Percentiles rank a stretch among this genome's conserved stretches.
Conservation (phyloP, 2,888 invertebrate genomes). For the Scaptomyza parva region DNA sequence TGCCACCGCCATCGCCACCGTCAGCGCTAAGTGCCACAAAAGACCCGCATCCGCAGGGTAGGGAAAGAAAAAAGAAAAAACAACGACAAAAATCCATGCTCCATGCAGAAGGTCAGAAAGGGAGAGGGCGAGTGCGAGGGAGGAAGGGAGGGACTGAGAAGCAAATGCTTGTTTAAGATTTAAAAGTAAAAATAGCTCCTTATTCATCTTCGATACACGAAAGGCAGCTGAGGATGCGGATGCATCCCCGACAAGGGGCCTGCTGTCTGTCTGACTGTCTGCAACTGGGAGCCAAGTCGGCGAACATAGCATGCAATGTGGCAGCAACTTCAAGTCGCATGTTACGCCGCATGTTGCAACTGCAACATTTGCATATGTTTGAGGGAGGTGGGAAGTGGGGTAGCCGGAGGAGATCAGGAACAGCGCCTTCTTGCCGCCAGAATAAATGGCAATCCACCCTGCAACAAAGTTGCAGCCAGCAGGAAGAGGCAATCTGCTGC, state of each 20-base stretch:
- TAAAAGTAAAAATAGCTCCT: conserved; percentile 84
- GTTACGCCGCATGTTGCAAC: conserved; percentile 70
- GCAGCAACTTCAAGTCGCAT: conserved; percentile 45
- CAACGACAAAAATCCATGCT: conserved; percentile 44
- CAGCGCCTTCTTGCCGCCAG: conserved; percentile 52
- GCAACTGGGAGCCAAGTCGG: conserved; percentile 7
- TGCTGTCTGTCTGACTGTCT: conserved; percentile 17
- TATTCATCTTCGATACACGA: conserved; percentile 82
- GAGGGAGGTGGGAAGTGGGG: conserved; percentile 13
- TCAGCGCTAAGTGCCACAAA: conserved; percentile 57
- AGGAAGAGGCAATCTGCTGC: conserved; percentile 17
- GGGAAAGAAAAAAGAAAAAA: too few relatives aligned
- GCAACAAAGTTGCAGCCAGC: conserved; percentile 6
- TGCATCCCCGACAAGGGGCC: conserved; percentile 39
- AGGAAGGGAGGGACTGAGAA: conserved; percentile 8
- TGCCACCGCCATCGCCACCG: conserved; percentile 41
- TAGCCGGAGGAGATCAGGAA: conserved; percentile 5
- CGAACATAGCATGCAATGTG: conserved; percentile 43
- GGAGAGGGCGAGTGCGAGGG: conserved; percentile 9
- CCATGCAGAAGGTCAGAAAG: conserved; percentile 16
- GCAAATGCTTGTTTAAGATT: conserved; percentile 67
- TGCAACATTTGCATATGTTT: conserved; percentile 74
- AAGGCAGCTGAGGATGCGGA: conserved; percentile 60
- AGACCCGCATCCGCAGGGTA: conserved; percentile 53
- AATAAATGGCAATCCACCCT: conserved; percentile 39